phyloP scores from a whole-genome alignment of 2,888 invertebrate species.

The Clanis bilineata region DNA sequence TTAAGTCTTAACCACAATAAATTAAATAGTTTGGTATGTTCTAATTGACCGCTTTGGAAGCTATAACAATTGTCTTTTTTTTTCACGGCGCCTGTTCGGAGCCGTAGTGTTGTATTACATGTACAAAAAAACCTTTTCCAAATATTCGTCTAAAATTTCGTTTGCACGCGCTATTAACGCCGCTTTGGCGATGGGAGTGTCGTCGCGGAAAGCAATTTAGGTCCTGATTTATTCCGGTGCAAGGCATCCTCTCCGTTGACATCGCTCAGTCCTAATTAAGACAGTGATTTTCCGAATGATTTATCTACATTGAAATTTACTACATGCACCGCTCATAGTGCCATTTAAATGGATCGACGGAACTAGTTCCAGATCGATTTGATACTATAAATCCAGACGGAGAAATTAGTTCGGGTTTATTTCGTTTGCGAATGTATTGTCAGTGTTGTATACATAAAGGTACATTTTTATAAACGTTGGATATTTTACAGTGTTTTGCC shows the following conservation, averaged over 20 bases:
- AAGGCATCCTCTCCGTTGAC: conserved; percentile 65
- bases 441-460: background rate
- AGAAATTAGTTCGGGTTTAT: background rate
- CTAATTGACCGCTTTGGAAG: conserved; percentile 55
- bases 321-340: conserved; percentile 30
- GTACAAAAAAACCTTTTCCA: conserved; percentile 66
- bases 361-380: conserved; percentile 24
- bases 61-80: conserved; percentile 53
- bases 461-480: conserved; percentile 13
- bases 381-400: background rate
- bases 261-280: conserved; percentile 71
- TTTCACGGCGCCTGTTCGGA: conserved; percentile 63
- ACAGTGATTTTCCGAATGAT: conserved; percentile 64
- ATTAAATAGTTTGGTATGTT: conserved; percentile 44
- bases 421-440: conserved; percentile 8
- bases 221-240: conserved; percentile 72
- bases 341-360: conserved; percentile 37
- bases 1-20: conserved; percentile 44
- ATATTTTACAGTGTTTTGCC: conserved; percentile 18
- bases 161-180: conserved; percentile 80
- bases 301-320: conserved; percentile 52
- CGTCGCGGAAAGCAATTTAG: conserved; percentile 77
- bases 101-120: conserved; percentile 56
- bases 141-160: conserved; percentile 71
- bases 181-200: conserved; percentile 74